Evolutionary conservation across 1,140 invertebrate species (phyloP).

Genomic region (Capitella teleta): DNA sequence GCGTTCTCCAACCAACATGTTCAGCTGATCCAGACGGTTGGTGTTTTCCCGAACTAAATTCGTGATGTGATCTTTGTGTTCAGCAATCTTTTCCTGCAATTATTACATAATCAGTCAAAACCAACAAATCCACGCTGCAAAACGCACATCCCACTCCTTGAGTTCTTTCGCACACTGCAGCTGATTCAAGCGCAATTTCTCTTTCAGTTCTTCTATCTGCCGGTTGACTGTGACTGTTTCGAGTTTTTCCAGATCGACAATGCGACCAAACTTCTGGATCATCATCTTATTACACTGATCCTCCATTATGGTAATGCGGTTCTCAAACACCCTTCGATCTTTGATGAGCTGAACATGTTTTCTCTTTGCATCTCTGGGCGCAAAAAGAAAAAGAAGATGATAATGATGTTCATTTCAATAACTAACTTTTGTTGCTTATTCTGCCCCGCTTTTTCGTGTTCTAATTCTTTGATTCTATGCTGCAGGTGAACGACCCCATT

Average conservation of each 20-base stretch:
- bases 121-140: too few species aligned
- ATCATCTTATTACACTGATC: constrained; percentile 36
- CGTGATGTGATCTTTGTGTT: constrained; percentile 28
- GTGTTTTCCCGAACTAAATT: constrained; percentile 36
- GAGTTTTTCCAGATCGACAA: constrained; percentile 38
- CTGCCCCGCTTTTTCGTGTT: constrained; percentile 51
- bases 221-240: constrained; percentile 39
- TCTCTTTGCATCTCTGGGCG: constrained; percentile 30
- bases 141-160: constrained; percentile 24
- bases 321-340: constrained; percentile 35
- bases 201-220: constrained; percentile 38
- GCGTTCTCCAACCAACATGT: constrained; percentile 29
- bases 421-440: constrained; percentile 49
- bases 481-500: constrained; percentile 47
- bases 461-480: constrained; percentile 52
- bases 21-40: constrained; percentile 31
- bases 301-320: constrained; percentile 31
- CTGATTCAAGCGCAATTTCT: constrained; percentile 30
- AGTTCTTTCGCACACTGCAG: constrained; percentile 27
- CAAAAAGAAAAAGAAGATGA: neutral
- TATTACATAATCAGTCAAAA: neutral
- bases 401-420: neutral
- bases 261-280: constrained; percentile 36
- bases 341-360: constrained; percentile 38
- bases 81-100: constrained; percentile 26